These are phyloP conservation scores for Eulemur rubriventer DNA, from an alignment of 2,797 vertebrate genomes.

Conservation along the genomic window DNA sequence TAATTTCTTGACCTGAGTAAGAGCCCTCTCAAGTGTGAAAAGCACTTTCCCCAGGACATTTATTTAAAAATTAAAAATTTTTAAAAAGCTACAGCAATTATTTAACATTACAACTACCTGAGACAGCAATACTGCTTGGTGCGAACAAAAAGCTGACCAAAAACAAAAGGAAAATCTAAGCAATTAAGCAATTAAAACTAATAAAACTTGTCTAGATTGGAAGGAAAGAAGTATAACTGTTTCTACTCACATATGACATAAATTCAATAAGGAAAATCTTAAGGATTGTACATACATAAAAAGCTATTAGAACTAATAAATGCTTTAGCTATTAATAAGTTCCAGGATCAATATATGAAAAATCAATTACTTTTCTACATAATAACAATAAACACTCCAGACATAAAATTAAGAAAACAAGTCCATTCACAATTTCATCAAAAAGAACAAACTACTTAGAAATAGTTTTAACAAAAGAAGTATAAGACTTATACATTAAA, in stretches of 20 bases:
- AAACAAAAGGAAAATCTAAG: not conserved
- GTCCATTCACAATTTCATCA: not conserved
- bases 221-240: not conserved
- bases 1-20: not conserved
- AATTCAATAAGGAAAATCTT: not conserved
- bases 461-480: not conserved
- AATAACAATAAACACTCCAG: not conserved
- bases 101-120: not conserved
- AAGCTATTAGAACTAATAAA: not conserved
- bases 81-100: not conserved
- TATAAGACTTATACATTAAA: not conserved
- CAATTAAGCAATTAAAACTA: not conserved
- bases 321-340: not conserved
- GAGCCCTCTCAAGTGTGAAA: not conserved
- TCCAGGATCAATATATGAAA: not conserved
- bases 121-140: not conserved
- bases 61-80: not conserved
- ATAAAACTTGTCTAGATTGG: not conserved
- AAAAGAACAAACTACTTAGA: not conserved
- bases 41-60: not conserved
- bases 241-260: not conserved
- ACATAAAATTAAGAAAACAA: not conserved
- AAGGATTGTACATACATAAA: not conserved
- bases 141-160: not conserved
- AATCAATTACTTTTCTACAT: not conserved